Evolutionary conservation across 2,113 vertebrate genomes (phyloP).

Genomic region (Tauraco erythrolophus): DNA sequence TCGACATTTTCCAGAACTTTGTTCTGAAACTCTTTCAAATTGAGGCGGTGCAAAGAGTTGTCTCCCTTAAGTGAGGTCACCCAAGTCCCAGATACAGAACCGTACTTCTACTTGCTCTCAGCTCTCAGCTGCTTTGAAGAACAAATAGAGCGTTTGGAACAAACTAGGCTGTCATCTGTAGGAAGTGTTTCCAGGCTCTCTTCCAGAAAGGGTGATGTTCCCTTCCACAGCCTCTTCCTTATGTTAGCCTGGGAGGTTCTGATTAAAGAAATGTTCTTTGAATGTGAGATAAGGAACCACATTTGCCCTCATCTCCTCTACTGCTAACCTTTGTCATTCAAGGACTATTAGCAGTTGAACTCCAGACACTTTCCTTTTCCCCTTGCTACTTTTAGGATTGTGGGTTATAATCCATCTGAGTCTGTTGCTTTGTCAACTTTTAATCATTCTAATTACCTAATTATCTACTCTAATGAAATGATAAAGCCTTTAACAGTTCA

Average conservation of each 20-base stretch:
- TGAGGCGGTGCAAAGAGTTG: neutral
- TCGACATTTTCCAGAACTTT: neutral
- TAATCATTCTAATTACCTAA: conserved; percentile 61
- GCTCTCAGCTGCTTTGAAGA: conserved; percentile 29
- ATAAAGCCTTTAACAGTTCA: conserved; percentile 34
- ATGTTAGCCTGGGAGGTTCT: conserved; percentile 25
- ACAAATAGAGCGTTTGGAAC: conserved; percentile 34
- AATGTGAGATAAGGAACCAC: conserved; percentile 7
- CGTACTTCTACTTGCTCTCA: conserved; percentile 5
- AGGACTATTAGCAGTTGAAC: neutral
- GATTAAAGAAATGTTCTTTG: conserved; percentile 13
- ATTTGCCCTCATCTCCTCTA: neutral
- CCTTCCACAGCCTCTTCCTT: conserved; percentile 34
- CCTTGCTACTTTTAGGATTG: neutral
- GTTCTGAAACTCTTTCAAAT: neutral
- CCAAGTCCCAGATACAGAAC: neutral
- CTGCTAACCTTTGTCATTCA: conserved; percentile 34
- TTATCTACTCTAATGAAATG: conserved; percentile 55
- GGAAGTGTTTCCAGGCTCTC: conserved; percentile 56
- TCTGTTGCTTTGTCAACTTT: conserved; percentile 57
- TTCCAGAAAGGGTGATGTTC: conserved; percentile 45
- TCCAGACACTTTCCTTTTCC: neutral
- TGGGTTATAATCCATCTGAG: conserved; percentile 23
- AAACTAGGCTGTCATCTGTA: conserved; percentile 42
- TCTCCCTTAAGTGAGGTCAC: neutral